Conservation (phyloP, 2,888 invertebrate genomes). For the Scelioninae gen. 1 region DNA sequence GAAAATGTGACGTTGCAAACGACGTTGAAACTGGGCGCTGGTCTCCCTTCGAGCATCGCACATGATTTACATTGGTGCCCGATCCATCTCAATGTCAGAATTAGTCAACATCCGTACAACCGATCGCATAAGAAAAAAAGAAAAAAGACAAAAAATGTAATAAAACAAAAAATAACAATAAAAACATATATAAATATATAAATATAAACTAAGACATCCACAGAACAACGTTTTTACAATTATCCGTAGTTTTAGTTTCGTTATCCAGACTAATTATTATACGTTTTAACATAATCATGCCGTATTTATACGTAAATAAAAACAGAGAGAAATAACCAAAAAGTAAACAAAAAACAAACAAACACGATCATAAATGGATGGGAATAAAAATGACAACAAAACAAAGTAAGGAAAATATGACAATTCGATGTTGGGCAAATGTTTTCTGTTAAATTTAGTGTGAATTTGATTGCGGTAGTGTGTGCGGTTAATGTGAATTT, state of each 20-base stretch:
- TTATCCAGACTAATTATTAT: constrained; percentile 54
- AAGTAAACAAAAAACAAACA: constrained; percentile 14
- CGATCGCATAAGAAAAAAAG: constrained; percentile 48
- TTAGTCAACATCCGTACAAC: constrained; percentile 62
- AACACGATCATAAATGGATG: neutral
- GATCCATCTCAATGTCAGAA: constrained; percentile 62
- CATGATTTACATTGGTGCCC: constrained; percentile 53
- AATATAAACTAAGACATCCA: constrained; percentile 62
- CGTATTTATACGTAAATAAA: constrained; percentile 28
- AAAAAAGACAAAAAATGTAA: constrained; percentile 29
- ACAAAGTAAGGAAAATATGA: constrained; percentile 2
- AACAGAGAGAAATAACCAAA: constrained; percentile 59
- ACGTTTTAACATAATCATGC: constrained; percentile 59
- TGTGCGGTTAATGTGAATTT: constrained; percentile 61
- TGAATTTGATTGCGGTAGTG: constrained; percentile 60
- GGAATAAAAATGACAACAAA: neutral
- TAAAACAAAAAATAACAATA: constrained; percentile 25
- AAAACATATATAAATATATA: constrained; percentile 18
- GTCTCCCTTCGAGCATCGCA: constrained; percentile 74
- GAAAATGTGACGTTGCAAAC: constrained; percentile 76
- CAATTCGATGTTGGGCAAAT: constrained; percentile 50
- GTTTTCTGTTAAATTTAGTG: constrained; percentile 66
- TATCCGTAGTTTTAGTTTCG: constrained; percentile 65
- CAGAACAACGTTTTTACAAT: constrained; percentile 63
- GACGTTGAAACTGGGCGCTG: constrained; percentile 79